These are phyloP conservation scores for Tetramorium simillimum DNA, from an alignment of 1,140 invertebrate species.

Conservation along the genomic window DNA sequence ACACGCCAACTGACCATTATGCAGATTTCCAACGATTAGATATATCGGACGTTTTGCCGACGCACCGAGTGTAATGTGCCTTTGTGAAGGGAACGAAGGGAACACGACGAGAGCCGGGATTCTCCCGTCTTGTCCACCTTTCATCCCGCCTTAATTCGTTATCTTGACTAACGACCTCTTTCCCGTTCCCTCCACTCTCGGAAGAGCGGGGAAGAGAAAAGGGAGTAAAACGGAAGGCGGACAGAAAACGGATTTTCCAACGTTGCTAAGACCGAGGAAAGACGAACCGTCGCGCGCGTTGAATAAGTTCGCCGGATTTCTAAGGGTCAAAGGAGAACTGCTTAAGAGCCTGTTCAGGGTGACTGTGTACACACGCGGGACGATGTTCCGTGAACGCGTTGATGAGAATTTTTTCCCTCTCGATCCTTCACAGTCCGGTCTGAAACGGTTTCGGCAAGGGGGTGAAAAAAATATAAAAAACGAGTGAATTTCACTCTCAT, in stretches of 20 bases:
- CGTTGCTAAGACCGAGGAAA: conserved; percentile 10
- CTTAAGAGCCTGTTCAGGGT: conserved; percentile 35
- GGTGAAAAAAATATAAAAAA: conserved; percentile 17
- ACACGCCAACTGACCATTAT: conserved; percentile 77
- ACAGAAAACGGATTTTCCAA: conserved; percentile 44
- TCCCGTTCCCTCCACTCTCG: neutral
- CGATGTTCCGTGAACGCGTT: conserved; percentile 36
- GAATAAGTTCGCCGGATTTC: conserved; percentile 44
- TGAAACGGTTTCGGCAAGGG: neutral
- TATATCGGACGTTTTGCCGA: conserved; percentile 70
- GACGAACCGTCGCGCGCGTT: conserved; percentile 12
- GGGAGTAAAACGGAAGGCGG: neutral
- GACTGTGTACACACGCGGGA: conserved; percentile 30
- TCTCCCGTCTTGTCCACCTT: conserved; percentile 49
- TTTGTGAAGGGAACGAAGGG: conserved; percentile 40
- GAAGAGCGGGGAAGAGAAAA: neutral
- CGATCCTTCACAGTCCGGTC: neutral
- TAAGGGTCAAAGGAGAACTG: conserved; percentile 46
- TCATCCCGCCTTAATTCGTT: conserved; percentile 69
- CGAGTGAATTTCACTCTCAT: neutral
- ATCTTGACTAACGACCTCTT: conserved; percentile 71
- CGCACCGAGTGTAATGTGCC: conserved; percentile 69
- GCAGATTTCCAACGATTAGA: conserved; percentile 77
- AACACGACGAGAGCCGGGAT: conserved; percentile 23
- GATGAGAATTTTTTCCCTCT: conserved; percentile 43